Evolutionary conservation across 2,113 vertebrate species (phyloP), one percentile per base, ranked within the genome.

Genomic region (Noturus placidus): DNA sequence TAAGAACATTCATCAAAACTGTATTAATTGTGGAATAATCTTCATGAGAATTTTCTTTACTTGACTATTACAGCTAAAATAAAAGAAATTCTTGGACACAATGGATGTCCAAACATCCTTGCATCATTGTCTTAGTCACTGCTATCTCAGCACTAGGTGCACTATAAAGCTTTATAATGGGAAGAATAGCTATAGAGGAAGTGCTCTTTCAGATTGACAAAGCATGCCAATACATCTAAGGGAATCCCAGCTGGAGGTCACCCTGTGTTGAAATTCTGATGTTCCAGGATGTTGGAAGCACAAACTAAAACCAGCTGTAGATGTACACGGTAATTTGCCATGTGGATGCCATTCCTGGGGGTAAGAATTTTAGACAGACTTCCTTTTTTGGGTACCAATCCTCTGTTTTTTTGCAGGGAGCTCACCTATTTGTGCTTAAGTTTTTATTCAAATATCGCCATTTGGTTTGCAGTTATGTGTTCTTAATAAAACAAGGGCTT

Each of bases 231-330:
- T 94, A 90, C 92, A 92, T 93, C 92, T 93, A 59, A 89, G 90
- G 84, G 79, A 79, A 89, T 92, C 91, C 85, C 61, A 87, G 91
- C 89, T 89, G 90, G 89, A 92, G 92, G 88, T 94, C 92, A 93
- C 85, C 59, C 27, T 14, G 90, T 89, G 93, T 93, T 94, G 92
- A 93, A 90, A 74, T 85, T 4, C 70, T 79, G 46, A 67, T 82
- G 78, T 88, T 91, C 7, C 57, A 42, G 78, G 86, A 90, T 86
- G 88, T 90, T 84, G 35, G n/a, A 93, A 94, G 87, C 91, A 87
- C 85, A 94, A 95, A 95, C 92, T 93, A 95, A 91, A 93, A 94
- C 91, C 96, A 95, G 95, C 94, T 95, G 95, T 89, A 83, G 38
- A 90, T 1, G 93, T 88, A 5, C 90, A 82, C 89, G 88, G 69